Conservation (phyloP, 2,113 vertebrate genomes). For the Ginglymostoma cirratum region DNA sequence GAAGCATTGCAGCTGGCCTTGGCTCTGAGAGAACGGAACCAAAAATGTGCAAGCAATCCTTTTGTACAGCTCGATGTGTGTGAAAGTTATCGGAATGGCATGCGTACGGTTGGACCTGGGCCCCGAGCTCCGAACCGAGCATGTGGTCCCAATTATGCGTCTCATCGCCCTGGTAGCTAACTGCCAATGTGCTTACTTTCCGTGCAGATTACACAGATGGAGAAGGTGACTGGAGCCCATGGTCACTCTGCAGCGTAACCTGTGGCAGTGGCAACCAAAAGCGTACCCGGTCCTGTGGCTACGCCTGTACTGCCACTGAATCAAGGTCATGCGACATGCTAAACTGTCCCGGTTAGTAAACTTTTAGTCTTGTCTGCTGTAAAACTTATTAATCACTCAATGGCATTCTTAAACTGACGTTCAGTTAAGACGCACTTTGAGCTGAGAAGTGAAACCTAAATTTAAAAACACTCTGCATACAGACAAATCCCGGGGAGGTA, state of each 20-base stretch:
- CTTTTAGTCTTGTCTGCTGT: background rate
- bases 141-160: constrained; percentile 58
- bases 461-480: background rate
- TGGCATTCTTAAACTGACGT: too few relatives aligned
- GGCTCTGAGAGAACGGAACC: constrained; percentile 46
- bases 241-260: constrained; percentile 84
- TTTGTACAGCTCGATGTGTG: constrained; percentile 47
- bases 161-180: constrained; percentile 40
- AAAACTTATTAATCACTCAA: background rate
- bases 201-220: constrained; percentile 78
- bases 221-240: constrained; percentile 88
- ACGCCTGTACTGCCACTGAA: constrained; percentile 87
- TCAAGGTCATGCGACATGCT: constrained; percentile 86
- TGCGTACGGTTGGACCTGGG: constrained; percentile 50
- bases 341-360: constrained; percentile 75
- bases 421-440: background rate
- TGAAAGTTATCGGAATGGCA: constrained; percentile 60
- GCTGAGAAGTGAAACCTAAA: background rate
- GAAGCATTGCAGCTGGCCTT: constrained; percentile 45
- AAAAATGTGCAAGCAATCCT: constrained; percentile 51
- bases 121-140: constrained; percentile 54
- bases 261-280: constrained; percentile 88
- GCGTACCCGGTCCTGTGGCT: constrained; percentile 83
- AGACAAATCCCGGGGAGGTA: background rate
- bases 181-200: constrained; percentile 25